Conservation (phyloP, 2,113 vertebrate species). For the Syngnathus floridae region DNA sequence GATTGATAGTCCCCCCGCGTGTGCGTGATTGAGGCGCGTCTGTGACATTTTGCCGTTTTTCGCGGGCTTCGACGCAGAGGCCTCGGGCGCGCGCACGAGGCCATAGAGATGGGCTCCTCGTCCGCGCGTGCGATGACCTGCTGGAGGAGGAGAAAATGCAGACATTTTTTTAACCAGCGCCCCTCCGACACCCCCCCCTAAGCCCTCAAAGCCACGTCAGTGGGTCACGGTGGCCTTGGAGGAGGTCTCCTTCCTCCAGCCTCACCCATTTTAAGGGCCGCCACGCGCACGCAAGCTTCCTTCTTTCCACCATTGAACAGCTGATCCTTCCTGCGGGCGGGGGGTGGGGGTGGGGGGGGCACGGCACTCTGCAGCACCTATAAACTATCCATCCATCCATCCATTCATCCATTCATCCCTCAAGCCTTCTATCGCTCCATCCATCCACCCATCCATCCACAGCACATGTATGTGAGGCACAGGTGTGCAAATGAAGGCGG, state of each 20-base stretch:
- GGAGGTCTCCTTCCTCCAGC: constrained; percentile 12
- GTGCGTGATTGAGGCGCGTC: constrained; percentile 1
- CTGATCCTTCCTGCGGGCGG: constrained; percentile 24
- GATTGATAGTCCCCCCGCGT: not conserved
- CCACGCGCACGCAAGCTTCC: constrained; percentile 11
- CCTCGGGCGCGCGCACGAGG: constrained; percentile 25
- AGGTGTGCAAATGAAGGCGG: too few species aligned
- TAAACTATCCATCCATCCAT: constrained; percentile 1
- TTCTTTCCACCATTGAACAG: constrained; percentile 21
- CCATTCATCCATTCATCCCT: not conserved
- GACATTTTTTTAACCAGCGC: constrained; percentile 23
- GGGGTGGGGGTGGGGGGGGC: too few species aligned
- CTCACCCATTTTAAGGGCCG: constrained; percentile 44
- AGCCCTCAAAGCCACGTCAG: not conserved
- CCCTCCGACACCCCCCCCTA: constrained; percentile 1
- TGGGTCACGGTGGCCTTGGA: not conserved
- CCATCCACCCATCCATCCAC: not conserved
- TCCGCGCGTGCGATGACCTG: constrained; percentile 25
- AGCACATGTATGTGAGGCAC: too few species aligned
- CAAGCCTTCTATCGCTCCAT: not conserved
- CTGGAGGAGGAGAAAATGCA: constrained; percentile 37
- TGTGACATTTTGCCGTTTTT: constrained; percentile 4
- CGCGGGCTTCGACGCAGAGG: constrained; percentile 38
- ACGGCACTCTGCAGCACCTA: not conserved
- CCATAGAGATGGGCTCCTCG: constrained; percentile 7